Evolutionary conservation across 2,113 vertebrate species (phyloP), one percentile per base, ranked within the genome.

Genomic region (Regulus satrapa): DNA sequence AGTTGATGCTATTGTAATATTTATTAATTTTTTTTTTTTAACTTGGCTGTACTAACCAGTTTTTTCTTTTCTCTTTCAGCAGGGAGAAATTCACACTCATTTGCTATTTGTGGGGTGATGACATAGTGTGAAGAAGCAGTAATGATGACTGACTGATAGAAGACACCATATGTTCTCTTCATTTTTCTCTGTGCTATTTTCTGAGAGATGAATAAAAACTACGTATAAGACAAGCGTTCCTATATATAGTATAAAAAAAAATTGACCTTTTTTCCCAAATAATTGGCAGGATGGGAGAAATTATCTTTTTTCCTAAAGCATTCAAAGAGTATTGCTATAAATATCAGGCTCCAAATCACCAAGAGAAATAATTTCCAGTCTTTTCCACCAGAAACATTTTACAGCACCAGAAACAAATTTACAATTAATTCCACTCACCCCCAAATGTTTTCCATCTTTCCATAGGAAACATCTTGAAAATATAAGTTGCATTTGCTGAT

Each of bases 151-250:
- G 62, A 97, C 96, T 94, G 86, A 92, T 94, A 91, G 94, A 92
- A 97, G 95, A 94, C 95, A 94, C 96, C 97, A 97, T 96, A 96
- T 97, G 97, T 94, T 96, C 96, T 83, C 85, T 95, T 68, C 91
- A 62, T 80, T 91, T 95, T 92, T 73, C 77, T 62, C 86, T 77
- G 78, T 89, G 59, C 72, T 91, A n/a, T 95, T 96, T 95, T 96
- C 82, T 34, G 29, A 94, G 89, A 90, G 51, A 91, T 74, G 93
- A 92, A 95, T 92, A 94, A 95, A 97, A 84, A 82, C 86, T 81
- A 77, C 28, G 51, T 52, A 43, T 55, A 95, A 92, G 63, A 94
- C 49, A 62, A 96, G 68, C 40, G 85, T 83, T 62, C 67, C 87
- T 63, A 54, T 69, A 77, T 52, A 77, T 68, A 77, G 54, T 25